phyloP scores from a whole-genome alignment of 2,113 vertebrate species.

The Notiomystis cincta region DNA sequence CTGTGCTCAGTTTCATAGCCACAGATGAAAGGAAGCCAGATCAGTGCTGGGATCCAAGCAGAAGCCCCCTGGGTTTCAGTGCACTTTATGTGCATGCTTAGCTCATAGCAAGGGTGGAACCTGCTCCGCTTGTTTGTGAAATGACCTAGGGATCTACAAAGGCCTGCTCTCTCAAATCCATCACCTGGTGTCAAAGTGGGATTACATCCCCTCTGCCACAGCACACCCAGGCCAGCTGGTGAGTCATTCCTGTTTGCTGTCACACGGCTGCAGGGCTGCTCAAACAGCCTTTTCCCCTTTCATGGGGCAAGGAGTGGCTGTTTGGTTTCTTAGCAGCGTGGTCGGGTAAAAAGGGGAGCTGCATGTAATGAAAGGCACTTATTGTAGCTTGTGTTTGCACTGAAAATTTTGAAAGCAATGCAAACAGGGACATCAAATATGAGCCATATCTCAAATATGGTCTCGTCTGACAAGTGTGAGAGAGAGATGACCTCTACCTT shows the following conservation, averaged over 20 bases:
- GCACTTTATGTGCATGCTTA: neutral
- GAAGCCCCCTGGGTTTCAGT: neutral
- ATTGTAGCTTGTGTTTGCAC: constrained; percentile 59
- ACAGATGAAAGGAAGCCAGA: neutral
- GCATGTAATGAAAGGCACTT: neutral
- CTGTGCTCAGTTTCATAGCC: neutral
- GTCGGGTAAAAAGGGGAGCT: neutral
- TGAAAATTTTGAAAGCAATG: constrained; percentile 53
- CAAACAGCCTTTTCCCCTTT: neutral
- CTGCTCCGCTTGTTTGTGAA: neutral
- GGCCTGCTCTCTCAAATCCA: neutral
- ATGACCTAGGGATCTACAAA: neutral
- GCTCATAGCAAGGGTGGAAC: neutral
- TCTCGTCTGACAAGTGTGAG: constrained; percentile 26
- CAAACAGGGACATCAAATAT: constrained; percentile 55
- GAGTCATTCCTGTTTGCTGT: constrained; percentile 53
- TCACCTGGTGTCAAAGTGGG: neutral
- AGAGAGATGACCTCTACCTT: constrained; percentile 15
- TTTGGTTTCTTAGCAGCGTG: constrained; percentile 16
- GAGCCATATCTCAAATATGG: neutral
- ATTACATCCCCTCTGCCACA: neutral
- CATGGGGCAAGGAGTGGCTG: constrained; percentile 9
- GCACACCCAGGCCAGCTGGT: neutral
- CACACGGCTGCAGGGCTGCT: neutral
- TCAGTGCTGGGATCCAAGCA: neutral